phyloP scores from a whole-genome alignment of 2,888 invertebrate species.

The Scaeva pyrastri region DNA sequence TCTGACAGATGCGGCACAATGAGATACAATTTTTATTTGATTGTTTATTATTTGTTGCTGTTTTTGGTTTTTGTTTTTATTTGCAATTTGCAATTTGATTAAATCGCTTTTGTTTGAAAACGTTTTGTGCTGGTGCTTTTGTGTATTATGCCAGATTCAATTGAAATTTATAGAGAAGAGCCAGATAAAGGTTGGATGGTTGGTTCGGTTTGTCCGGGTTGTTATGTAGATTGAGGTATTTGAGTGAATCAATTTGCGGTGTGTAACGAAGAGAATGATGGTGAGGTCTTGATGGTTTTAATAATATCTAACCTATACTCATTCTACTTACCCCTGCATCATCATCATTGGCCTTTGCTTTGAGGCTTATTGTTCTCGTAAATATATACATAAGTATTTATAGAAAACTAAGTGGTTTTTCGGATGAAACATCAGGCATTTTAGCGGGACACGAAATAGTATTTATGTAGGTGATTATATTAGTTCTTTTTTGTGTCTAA shows the following conservation, averaged over 20 bases:
- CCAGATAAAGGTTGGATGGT: too few relatives aligned
- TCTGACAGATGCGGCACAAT: constrained; percentile 68
- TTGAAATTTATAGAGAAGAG: constrained; percentile 27
- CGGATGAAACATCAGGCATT: constrained; percentile 8
- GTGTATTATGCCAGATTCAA: constrained; percentile 13
- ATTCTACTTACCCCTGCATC: background rate
- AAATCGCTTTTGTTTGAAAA: constrained; percentile 31
- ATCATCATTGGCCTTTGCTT: background rate
- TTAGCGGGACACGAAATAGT: background rate
- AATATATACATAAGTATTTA: background rate
- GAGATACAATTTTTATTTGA: constrained; percentile 71
- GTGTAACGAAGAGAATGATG: constrained; percentile 8
- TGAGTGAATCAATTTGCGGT: constrained; percentile 26
- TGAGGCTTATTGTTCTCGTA: background rate
- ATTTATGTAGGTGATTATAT: background rate
- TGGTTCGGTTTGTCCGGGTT: too few relatives aligned
- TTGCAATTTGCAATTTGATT: constrained; percentile 34
- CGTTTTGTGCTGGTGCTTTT: constrained; percentile 35
- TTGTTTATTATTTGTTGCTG: constrained; percentile 37
- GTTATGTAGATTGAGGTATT: background rate
- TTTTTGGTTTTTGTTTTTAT: background rate
- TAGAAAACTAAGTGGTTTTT: constrained; percentile 18
- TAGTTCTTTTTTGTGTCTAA: constrained; percentile 8
- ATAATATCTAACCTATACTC: too few relatives aligned
- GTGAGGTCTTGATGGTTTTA: constrained; percentile 18